These are phyloP conservation scores for Pseudomyrmex gracilis DNA, from an alignment of 1,140 invertebrate genomes.

Conservation along the genomic window DNA sequence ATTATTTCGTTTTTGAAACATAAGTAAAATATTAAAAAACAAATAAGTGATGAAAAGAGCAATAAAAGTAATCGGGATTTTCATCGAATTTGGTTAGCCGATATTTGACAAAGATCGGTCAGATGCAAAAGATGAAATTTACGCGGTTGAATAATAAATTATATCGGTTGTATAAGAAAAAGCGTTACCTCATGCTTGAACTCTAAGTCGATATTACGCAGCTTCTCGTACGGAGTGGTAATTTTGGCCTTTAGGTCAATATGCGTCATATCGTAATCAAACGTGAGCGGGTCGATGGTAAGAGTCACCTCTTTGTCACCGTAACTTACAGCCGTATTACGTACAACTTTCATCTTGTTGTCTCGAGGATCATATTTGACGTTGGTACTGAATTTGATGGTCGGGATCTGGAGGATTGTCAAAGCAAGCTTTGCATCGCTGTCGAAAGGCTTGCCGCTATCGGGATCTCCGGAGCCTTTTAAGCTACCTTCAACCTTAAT, in stretches of 20 bases:
- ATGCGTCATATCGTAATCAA: constrained; percentile 62
- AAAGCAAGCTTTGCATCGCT: constrained; percentile 49
- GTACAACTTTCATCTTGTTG: constrained; percentile 76
- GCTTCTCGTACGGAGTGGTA: constrained; percentile 84
- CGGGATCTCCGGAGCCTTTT: constrained; percentile 57
- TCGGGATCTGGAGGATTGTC: constrained; percentile 52
- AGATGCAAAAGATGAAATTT: not conserved
- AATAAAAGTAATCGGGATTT: constrained; percentile 9
- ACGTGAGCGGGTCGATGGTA: constrained; percentile 52
- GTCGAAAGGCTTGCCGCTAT: constrained; percentile 31
- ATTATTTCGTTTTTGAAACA: constrained; percentile 29
- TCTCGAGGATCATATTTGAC: constrained; percentile 81
- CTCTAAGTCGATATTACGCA: constrained; percentile 86
- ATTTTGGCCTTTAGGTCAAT: constrained; percentile 71
- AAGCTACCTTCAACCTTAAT: constrained; percentile 77
- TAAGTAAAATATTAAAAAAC: not conserved
- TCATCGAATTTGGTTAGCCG: not conserved
- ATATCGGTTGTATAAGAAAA: not conserved
- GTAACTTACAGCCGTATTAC: constrained; percentile 66
- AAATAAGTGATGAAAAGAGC: constrained; percentile 22
- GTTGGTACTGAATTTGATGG: constrained; percentile 76
- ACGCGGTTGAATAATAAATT: not conserved
- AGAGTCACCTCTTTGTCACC: constrained; percentile 73
- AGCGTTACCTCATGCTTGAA: constrained; percentile 85
- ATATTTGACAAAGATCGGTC: not conserved